Conservation (phyloP, 2,113 vertebrate genomes). For the Atractosteus spatula region DNA sequence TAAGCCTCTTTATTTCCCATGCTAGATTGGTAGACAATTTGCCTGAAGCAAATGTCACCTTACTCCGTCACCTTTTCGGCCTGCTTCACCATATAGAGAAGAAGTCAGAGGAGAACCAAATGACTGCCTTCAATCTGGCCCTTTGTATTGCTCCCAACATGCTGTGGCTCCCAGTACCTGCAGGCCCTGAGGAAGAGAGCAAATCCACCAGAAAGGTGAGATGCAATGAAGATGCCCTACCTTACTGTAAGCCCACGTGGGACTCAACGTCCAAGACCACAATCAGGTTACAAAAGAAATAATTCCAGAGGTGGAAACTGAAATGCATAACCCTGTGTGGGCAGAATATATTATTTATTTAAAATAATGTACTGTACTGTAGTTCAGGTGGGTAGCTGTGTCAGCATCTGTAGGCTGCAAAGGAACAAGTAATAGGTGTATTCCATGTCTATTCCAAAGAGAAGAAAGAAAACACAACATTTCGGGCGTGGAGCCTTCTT, state of each 20-base stretch:
- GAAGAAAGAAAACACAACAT: too few relatives aligned
- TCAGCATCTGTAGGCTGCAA: too few relatives aligned
- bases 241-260: neutral
- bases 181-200: constrained; percentile 67
- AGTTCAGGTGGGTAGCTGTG: too few relatives aligned
- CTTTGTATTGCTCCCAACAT: constrained; percentile 77
- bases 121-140: constrained; percentile 72
- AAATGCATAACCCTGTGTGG: too few relatives aligned
- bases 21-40: constrained; percentile 63
- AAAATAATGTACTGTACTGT: too few relatives aligned
- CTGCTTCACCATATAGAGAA: constrained; percentile 68
- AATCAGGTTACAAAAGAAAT: too few relatives aligned
- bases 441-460: too few relatives aligned
- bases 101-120: constrained; percentile 66
- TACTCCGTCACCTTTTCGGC: constrained; percentile 69
- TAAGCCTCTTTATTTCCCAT: neutral
- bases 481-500: too few relatives aligned
- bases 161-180: constrained; percentile 62
- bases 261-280: neutral
- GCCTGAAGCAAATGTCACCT: constrained; percentile 62
- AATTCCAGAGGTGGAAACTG: too few relatives aligned
- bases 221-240: too few relatives aligned
- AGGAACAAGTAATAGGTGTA: too few relatives aligned
- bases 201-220: constrained; percentile 66
- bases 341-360: too few relatives aligned